Evolutionary conservation across 2,113 vertebrate genomes (phyloP), one percentile per base, ranked within the genome.

Genomic region (Rhagologus leucostigma): DNA sequence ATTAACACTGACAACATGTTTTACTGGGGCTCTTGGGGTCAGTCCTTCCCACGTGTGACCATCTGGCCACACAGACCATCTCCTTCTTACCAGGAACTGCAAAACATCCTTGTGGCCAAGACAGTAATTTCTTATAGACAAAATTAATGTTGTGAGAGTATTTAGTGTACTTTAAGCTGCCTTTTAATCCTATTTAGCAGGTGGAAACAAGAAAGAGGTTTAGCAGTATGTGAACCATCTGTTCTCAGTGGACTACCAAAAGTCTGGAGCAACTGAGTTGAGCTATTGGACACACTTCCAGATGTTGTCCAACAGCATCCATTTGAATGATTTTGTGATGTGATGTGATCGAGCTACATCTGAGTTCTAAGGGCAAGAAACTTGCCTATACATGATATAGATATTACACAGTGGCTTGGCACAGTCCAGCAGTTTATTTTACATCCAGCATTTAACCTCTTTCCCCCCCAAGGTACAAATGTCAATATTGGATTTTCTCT

Each of bases 401-500:
- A 94, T 93, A 92, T 86, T 52, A 24, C 18, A 20, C 1, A 1
- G 87, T 71, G 32, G 7, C 78, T 96, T 96, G 91, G 86, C 93
- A 95, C 73, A 92, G 65, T 50, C 50, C 69, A 60, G 65, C 71
- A 91, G 83, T 70, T 96, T 86, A 95, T 88, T 97, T 98, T 97
- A 80, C 84, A 97, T 95, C 75, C 80, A 74, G 79, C 27, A 4
- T 95, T 97, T 97, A 98, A 97, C 97, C 96, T 98, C 88, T 75
- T 96, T 92, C 35, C 29, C 91, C 96, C 47, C n/a, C 55, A 91
- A 96, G 94, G 96, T 95, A 96, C 94, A 96, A 97, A 98, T 98
- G 97, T 98, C 98, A 98, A 95, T 97, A 97, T 95, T 98, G 95
- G 97, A 98, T 98, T 98, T 98, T 97, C 95, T 97, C 86, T 96